Evolutionary conservation across 2,888 invertebrate species (phyloP), one percentile per base, ranked within the genome.

Genomic region (Andricus curvator): DNA sequence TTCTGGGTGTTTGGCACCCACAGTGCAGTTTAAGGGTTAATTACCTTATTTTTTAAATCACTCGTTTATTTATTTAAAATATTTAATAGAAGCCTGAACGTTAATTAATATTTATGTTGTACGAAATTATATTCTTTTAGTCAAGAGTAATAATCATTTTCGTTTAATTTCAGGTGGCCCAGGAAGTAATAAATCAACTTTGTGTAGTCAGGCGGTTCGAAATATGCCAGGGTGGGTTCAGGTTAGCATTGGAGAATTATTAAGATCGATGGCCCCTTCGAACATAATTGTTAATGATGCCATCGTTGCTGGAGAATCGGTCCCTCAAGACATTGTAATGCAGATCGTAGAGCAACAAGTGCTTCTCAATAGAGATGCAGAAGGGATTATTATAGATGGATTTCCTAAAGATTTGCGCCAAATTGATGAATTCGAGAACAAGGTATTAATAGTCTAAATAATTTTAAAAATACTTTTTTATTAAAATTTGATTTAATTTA

Each of bases 361-460:
- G 84, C 82, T 90, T 5, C 70, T 89, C 2, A 90, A 92, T 84
- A 89, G 91, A 2, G 88, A 91, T 70, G 90, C 89, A 0, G 95
- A 95, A 64, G 98, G 99, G 5, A 96, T 99, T 81, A 95, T 99
- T 80, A 95, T 99, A 79, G 99, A 99, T 89, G 99, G 99, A 0
- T 99, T 97, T 92, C 99, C 99, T 0, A 94, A 99, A 80, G 98
- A 98, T 89, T 93, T 98, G 91, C 95, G 96, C 76, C 99, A 99
- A 94, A 96, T 97, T 86, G 95, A 95, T 78, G 95, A 96, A 89
- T 99, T 99, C 92, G 97, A 99, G 93, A 95, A 94, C 80, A 97
- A 98, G 95, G 99, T 98, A 88, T 48, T 56, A n/a, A 48, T 25
- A 2, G 41, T 48, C 17, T 48, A 5, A 48, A 17, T 48, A 17